These are phyloP conservation scores for Adineta ricciae DNA, from an alignment of 2,888 invertebrate genomes.

Conservation along the genomic window DNA sequence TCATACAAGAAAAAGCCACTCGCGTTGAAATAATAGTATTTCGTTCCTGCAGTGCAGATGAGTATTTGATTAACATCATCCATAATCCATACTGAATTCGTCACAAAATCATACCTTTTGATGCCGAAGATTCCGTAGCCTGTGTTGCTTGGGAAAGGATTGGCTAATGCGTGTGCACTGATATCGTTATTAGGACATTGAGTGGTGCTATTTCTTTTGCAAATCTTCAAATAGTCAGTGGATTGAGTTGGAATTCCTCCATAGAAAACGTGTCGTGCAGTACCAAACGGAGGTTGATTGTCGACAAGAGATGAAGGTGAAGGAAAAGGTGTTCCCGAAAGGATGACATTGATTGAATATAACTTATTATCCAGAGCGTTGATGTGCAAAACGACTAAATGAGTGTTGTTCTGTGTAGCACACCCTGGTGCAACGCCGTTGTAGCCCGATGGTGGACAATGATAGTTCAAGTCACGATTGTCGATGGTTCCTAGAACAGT, in stretches of 20 bases:
- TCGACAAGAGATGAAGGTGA: not conserved
- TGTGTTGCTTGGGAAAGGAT: not conserved
- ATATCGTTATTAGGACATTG: not conserved
- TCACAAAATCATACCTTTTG: not conserved
- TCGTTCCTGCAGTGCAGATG: not conserved
- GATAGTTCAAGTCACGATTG: not conserved
- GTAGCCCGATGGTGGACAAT: not conserved
- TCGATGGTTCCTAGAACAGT: too few relatives aligned
- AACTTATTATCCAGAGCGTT: not conserved
- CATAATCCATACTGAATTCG: too few relatives aligned
- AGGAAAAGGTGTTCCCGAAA: not conserved
- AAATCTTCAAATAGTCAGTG: not conserved
- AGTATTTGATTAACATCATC: too few relatives aligned
- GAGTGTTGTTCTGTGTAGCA: not conserved
- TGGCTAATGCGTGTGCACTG: not conserved
- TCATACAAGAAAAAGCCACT: not conserved
- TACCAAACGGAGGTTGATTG: constrained; percentile 4
- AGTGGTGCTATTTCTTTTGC: not conserved
- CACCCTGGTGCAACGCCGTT: not conserved
- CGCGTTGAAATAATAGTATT: not conserved
- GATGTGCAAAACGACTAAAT: not conserved
- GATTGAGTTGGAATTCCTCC: not conserved
- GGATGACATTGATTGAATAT: not conserved
- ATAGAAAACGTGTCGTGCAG: not conserved
- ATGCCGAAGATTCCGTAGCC: not conserved